These are phyloP conservation scores for Platycercus adscitus DNA, from an alignment of 2,113 vertebrate genomes.

Conservation along the genomic window DNA sequence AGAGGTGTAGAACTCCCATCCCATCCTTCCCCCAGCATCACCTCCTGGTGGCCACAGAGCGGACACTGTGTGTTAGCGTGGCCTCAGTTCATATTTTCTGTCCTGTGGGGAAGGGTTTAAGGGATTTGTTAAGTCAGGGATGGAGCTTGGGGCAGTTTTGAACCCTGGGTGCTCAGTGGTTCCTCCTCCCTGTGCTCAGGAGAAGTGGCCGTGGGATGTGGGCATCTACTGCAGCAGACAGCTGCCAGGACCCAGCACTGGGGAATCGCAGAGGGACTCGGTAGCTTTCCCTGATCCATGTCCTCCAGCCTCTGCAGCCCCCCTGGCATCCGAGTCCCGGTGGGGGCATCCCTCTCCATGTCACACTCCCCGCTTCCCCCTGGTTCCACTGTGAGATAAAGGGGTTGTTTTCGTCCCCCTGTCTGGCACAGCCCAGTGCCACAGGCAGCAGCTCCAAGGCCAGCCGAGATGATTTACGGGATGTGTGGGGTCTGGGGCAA, in stretches of 20 bases:
- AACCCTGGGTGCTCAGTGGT: rapidly evolving
- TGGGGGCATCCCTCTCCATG: background rate
- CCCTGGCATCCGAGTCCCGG: rapidly evolving
- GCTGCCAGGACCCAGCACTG: background rate
- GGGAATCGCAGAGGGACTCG: background rate
- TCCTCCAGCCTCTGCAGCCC: background rate
- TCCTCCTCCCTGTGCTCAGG: rapidly evolving
- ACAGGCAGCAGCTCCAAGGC: background rate
- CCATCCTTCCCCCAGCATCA: background rate
- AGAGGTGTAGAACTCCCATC: background rate
- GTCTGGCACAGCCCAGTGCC: background rate
- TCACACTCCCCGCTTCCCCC: rapidly evolving
- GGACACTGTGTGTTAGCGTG: rapidly evolving
- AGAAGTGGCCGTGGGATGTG: background rate
- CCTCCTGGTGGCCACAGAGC: background rate
- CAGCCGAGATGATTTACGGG: background rate
- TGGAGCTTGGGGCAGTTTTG: background rate
- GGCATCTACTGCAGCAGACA: background rate
- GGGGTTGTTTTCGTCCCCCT: rapidly evolving
- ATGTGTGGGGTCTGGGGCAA: background rate
- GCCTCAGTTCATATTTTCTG: rapidly evolving
- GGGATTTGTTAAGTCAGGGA: rapidly evolving
- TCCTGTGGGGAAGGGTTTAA: background rate
- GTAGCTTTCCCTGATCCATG: rapidly evolving
- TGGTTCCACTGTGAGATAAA: background rate